phyloP scores from a whole-genome alignment of 2,888 invertebrate genomes.

The Parnassius mnemosyne region DNA sequence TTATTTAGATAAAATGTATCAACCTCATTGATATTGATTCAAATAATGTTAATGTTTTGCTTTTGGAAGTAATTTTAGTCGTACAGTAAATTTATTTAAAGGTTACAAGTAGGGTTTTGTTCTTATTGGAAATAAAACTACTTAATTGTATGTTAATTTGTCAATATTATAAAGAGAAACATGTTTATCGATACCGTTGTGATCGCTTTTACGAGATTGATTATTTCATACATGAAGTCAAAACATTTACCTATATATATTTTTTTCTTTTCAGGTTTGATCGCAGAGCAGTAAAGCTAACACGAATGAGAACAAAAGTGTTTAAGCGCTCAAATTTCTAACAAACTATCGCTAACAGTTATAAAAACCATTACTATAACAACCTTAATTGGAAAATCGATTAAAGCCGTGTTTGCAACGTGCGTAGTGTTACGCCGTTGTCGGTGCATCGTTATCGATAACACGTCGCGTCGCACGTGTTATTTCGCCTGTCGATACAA shows the following conservation, averaged over 20 bases:
- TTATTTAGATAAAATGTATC: too few species aligned
- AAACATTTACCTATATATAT: constrained; percentile 9
- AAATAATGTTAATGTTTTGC: too few species aligned
- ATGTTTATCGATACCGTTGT: too few species aligned
- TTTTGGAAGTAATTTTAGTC: too few species aligned
- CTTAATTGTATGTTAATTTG: too few species aligned
- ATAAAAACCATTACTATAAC: constrained; percentile 40
- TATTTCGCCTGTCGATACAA: constrained; percentile 65
- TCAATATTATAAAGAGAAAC: too few species aligned
- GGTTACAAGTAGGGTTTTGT: too few species aligned
- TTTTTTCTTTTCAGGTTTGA: constrained; percentile 68
- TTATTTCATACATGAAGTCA: background rate
- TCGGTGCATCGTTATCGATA: constrained; percentile 56
- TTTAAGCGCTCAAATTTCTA: constrained; percentile 50
- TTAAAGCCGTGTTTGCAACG: constrained; percentile 32
- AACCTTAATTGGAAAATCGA: constrained; percentile 50
- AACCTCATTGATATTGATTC: too few species aligned
- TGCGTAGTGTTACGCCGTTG: constrained; percentile 46
- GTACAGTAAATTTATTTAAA: too few species aligned
- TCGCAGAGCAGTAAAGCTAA: constrained; percentile 61
- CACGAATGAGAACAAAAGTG: constrained; percentile 63
- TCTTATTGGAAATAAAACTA: too few species aligned
- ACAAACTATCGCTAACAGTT: constrained; percentile 47
- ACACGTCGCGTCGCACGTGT: constrained; percentile 69
- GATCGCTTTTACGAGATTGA: background rate